phyloP scores from a whole-genome alignment of 2,113 vertebrate species.

The Ochotona curzoniae region DNA sequence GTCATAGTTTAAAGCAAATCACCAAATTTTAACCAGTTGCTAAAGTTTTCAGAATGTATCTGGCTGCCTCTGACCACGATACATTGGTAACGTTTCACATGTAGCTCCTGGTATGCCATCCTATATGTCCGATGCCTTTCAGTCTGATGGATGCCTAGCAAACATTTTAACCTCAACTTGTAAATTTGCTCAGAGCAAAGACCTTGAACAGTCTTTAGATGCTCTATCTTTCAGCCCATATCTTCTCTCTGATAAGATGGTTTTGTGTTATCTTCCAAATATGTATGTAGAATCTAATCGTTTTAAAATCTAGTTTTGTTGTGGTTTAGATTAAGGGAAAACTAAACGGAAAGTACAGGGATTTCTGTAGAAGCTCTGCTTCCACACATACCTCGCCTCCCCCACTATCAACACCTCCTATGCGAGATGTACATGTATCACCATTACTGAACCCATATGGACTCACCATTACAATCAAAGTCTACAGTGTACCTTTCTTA shows the following conservation, averaged over 20 bases:
- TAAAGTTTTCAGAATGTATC: not conserved
- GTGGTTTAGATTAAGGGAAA: too few species aligned
- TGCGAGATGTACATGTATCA: not conserved
- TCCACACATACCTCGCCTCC: not conserved
- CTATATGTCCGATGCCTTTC: not conserved
- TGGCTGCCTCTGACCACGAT: not conserved
- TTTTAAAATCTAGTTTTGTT: not conserved
- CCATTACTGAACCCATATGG: not conserved
- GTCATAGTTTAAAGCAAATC: not conserved
- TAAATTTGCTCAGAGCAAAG: not conserved
- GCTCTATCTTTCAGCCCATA: not conserved
- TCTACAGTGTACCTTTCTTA: not conserved
- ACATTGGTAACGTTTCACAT: not conserved
- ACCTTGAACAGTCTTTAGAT: not conserved
- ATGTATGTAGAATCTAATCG: not conserved
- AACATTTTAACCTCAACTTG: not conserved
- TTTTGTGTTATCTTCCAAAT: not conserved
- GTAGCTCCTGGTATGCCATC: not conserved
- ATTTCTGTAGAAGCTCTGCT: not conserved
- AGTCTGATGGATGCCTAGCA: not conserved
- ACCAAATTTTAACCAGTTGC: not conserved
- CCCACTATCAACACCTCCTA: too few species aligned
- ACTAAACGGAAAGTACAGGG: not conserved
- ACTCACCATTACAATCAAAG: not conserved
- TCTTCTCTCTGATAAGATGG: not conserved